Evolutionary conservation across 2,888 invertebrate species (phyloP).

Genomic region (Ophioninae sp.): DNA sequence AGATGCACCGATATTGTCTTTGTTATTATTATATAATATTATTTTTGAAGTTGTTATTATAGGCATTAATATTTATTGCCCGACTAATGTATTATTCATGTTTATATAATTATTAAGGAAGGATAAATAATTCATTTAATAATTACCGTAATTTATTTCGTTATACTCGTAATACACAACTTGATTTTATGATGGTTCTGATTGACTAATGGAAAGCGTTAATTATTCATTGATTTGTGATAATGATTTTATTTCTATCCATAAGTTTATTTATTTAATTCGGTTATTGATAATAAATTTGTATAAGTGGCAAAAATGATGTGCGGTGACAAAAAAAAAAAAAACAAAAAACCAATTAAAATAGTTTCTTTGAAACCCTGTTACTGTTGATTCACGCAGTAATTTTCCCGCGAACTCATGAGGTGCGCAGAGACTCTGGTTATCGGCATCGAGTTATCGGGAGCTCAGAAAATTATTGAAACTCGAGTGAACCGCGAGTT

Average conservation of each 20-base stretch:
- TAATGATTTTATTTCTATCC: not conserved
- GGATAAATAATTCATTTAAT: not conserved
- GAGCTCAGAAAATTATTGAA: constrained; percentile 59
- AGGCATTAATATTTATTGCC: not conserved
- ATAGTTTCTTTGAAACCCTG: not conserved
- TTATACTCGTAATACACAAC: too few species aligned
- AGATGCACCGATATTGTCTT: not conserved
- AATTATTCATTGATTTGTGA: not conserved
- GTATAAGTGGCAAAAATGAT: not conserved
- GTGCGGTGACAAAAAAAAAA: not conserved
- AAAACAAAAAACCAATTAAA: not conserved
- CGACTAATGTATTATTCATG: not conserved
- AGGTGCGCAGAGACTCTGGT: constrained; percentile 76
- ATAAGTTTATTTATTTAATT: not conserved
- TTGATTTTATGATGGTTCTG: not conserved
- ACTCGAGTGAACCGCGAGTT: constrained; percentile 17
- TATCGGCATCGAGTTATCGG: constrained; percentile 74
- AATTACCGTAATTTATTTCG: not conserved
- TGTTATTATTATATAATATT: not conserved
- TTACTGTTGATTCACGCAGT: not conserved
- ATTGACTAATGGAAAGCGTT: not conserved
- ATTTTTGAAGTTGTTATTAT: not conserved
- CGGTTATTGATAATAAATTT: not conserved
- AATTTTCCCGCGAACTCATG: constrained; percentile 51
- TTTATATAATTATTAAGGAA: not conserved